phyloP scores from a whole-genome alignment of 2,113 vertebrate genomes.

The Cacatua alba region DNA sequence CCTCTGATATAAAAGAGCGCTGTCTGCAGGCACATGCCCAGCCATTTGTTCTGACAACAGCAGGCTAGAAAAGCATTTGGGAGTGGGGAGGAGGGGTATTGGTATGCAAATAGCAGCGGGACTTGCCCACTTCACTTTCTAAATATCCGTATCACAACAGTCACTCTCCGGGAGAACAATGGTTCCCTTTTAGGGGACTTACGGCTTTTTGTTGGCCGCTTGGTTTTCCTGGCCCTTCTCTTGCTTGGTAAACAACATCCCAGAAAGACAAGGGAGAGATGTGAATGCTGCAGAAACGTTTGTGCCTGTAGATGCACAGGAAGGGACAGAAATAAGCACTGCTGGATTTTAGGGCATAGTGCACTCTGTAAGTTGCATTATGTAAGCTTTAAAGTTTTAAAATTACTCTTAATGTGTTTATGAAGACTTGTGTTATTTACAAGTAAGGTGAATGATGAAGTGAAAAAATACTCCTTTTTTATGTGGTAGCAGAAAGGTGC shows the following conservation, averaged over 20 bases:
- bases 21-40: not conserved
- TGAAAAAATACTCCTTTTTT: not conserved
- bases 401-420: not conserved
- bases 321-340: not conserved
- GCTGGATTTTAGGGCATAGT: not conserved
- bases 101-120: slow-evolving; percentile 5
- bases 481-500: not conserved
- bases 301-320: not conserved
- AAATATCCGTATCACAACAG: not conserved
- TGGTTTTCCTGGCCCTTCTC: not conserved
- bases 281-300: not conserved
- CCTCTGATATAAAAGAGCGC: not conserved
- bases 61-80: not conserved
- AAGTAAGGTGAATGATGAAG: not conserved
- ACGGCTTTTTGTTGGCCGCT: not conserved
- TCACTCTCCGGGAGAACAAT: not conserved
- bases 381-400: not conserved
- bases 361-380: not conserved
- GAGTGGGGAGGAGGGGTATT: not conserved
- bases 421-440: not conserved
- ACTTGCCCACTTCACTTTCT: slow-evolving; percentile 7
- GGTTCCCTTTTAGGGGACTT: not conserved
- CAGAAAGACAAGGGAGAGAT: not conserved
- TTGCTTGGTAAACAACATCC: slow-evolving; percentile 8
- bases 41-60: slow-evolving; percentile 18